Evolutionary conservation across 2,797 vertebrate species (phyloP).

Genomic region (Phylloscopus collybita): DNA sequence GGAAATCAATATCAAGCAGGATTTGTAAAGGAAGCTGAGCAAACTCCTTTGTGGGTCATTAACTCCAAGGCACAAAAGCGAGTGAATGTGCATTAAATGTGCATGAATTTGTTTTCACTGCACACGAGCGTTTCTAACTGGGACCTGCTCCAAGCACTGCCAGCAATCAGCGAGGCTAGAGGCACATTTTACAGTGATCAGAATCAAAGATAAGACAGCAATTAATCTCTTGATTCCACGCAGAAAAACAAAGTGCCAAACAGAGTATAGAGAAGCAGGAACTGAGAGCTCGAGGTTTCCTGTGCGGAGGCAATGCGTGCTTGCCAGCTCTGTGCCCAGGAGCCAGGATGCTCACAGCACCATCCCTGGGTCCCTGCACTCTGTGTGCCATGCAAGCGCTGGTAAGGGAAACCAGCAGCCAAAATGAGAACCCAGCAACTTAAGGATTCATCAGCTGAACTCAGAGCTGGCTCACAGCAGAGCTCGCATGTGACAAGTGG

Average conservation of each 20-base stretch:
- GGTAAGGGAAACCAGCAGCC: not conserved
- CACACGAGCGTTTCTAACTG: accelerated
- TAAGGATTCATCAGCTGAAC: not conserved
- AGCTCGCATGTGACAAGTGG: not conserved
- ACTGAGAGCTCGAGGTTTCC: not conserved
- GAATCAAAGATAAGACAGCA: not conserved
- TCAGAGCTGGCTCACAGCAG: not conserved
- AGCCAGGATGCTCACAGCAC: accelerated
- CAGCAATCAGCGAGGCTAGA: not conserved
- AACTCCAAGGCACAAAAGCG: not conserved
- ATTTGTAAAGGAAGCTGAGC: not conserved
- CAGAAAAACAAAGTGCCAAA: not conserved
- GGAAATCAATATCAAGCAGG: not conserved
- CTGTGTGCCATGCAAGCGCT: not conserved
- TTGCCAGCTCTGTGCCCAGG: not conserved
- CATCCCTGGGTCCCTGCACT: not conserved
- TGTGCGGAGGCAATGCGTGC: not conserved
- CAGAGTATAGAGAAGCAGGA: not conserved
- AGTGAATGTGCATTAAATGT: not conserved
- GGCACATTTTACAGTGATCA: not conserved
- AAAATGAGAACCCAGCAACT: not conserved
- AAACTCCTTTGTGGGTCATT: not conserved
- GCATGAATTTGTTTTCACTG: not conserved
- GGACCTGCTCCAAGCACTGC: not conserved
- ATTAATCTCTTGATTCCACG: not conserved